Evolutionary conservation across 1,140 invertebrate species (phyloP), one percentile per base, ranked within the genome.

Genomic region (Drosophila pallidifrons): DNA sequence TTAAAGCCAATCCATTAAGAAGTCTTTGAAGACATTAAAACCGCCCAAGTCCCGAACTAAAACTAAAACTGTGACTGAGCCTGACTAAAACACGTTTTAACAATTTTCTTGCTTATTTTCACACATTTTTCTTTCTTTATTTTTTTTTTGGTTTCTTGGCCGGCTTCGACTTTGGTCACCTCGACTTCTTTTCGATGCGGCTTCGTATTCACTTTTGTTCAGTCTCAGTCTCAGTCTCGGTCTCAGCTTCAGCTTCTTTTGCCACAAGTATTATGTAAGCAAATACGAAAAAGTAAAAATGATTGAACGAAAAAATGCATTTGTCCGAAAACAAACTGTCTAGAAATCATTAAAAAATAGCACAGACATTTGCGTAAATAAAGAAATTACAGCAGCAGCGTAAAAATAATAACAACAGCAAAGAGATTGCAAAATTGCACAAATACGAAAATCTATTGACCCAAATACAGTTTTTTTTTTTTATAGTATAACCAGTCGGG

Each of bases 271-370:
- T 91, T 91, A 88, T 88, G 80, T 68, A 91, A 91, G 79, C 30
- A 38, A 75, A 81, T 46, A 47, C 15, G 32, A 30, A 41, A 15
- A 47, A 75, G 25, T 41, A 70, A 30, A 63, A 72, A 64, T 51
- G 65, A 71, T 59, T 16, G 38, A 65, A 30, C 15, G 11, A 52
- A 41, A 25, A 64, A 52, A 52, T 72, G 13, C 6, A 41, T 67
- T 55, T 55, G 20, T 25, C 49, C 28, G n/a, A 38, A 52, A 54
- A 52, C 64, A 16, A 49, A 74, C 71, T 47, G 59, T 69, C 74
- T 88, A 88, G 83, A 86, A 86, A 86, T 86, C 77, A 83, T 88
- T 75, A 88, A 81, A 88, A 88, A 83, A 83, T 89, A 81, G 77
- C 80, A 72, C 80, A 83, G 69, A 74, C 67, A 83, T 88, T 88